These are phyloP conservation scores for Nanorana parkeri DNA, from an alignment of 2,113 vertebrate genomes.

Conservation along the genomic window DNA sequence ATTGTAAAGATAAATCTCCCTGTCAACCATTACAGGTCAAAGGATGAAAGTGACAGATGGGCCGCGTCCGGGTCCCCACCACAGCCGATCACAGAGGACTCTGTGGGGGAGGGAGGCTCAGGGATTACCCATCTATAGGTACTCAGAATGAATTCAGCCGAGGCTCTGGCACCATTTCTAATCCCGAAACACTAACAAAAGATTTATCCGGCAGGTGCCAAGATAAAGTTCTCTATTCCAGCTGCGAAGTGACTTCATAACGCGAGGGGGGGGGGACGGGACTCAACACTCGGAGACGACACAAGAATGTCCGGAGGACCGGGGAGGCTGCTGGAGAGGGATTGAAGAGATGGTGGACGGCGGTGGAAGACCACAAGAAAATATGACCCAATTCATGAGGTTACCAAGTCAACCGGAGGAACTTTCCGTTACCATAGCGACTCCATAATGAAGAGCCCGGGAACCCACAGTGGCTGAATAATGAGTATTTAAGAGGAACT, in stretches of 20 bases:
- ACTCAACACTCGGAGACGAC: neutral
- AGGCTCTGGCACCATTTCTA: neutral
- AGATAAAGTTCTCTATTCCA: conserved; percentile 4
- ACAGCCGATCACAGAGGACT: neutral
- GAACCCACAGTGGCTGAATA: neutral
- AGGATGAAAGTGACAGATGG: conserved; percentile 10
- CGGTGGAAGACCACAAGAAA: neutral
- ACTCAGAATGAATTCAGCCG: neutral
- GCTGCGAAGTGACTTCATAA: conserved; percentile 18
- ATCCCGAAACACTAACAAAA: conserved; percentile 14
- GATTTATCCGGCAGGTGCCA: neutral
- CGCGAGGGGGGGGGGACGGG: neutral
- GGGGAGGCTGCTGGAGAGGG: neutral
- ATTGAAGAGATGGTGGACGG: neutral
- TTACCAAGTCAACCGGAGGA: conserved; percentile 49
- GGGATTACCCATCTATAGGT: neutral
- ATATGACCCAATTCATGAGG: conserved; percentile 3
- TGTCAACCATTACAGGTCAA: neutral
- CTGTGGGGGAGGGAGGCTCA: neutral
- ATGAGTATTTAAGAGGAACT: neutral
- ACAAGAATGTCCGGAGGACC: neutral
- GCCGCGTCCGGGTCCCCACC: neutral
- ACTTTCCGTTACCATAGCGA: conserved; percentile 37
- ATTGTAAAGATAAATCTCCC: no score
- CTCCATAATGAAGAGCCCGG: conserved; percentile 1